A percentile compares a stretch with the other conserved stretches of the same genome.
phyloP scores from a whole-genome alignment of 2,888 invertebrate genomes.

The Andrena haemorrhoa region DNA sequence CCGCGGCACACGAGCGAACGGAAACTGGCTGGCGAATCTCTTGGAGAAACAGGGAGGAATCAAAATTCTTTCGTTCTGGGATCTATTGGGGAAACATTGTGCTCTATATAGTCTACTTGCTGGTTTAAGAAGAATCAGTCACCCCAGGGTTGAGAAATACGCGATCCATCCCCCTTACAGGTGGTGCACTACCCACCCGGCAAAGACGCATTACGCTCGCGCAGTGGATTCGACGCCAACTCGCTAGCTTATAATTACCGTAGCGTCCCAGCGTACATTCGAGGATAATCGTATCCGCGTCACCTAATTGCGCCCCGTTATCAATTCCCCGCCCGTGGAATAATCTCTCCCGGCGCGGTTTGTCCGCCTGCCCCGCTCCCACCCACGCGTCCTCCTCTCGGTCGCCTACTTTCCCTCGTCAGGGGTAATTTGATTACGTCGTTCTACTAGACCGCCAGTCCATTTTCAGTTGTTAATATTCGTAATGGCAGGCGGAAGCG shows the following conservation, averaged over 20 bases:
- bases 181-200: too few relatives aligned
- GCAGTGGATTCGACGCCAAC: conserved; percentile 21
- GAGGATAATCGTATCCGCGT: conserved; percentile 47
- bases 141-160: too few relatives aligned
- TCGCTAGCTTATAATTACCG: conserved; percentile 44
- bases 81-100: too few relatives aligned
- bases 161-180: not conserved
- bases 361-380: too few relatives aligned
- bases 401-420: conserved; percentile 53
- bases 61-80: too few relatives aligned
- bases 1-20: not conserved
- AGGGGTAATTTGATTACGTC: conserved; percentile 58
- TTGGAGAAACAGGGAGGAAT: too few relatives aligned
- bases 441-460: conserved; percentile 42
- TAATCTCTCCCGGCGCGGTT: conserved; percentile 24
- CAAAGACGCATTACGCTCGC: not conserved
- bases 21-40: not conserved
- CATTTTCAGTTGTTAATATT: conserved; percentile 61
- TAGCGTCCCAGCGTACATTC: conserved; percentile 15
- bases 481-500: conserved; percentile 47
- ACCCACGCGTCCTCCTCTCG: not conserved
- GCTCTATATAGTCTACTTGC: not conserved
- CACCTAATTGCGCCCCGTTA: conserved; percentile 46
- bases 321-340: conserved; percentile 27
- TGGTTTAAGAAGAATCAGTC: too few relatives aligned